Percentiles rank a stretch among this genome's conserved stretches.
phyloP scores from a whole-genome alignment of 1,140 invertebrate species.

The Drosophila malerkotliana region DNA sequence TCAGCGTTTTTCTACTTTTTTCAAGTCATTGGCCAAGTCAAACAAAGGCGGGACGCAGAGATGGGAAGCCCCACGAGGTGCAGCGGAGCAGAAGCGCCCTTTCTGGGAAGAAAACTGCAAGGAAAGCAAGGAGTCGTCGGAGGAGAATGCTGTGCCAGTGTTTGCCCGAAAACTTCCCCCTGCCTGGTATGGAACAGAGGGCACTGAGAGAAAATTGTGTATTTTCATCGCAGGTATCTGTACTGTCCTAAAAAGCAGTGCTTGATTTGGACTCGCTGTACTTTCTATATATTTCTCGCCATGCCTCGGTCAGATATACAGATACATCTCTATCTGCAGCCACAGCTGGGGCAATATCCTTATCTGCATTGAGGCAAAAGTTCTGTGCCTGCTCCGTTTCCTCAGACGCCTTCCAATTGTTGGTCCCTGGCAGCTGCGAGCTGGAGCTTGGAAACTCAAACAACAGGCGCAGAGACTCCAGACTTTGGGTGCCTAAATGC shows the following conservation, averaged over 20 bases:
- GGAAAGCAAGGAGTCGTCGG: conserved; percentile 13
- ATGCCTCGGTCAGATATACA: conserved; percentile 10
- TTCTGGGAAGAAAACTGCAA: conserved; percentile 31
- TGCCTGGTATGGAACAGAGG: conserved; percentile 11
- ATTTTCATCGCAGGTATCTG: background rate
- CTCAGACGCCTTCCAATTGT: conserved; percentile 54
- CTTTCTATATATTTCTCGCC: background rate
- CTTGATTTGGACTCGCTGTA: too few relatives aligned
- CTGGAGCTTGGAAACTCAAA: conserved; percentile 40
- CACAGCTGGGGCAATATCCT: conserved; percentile 65
- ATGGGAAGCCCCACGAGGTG: conserved; percentile 12
- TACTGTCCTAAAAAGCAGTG: background rate
- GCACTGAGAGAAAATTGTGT: conserved; percentile 5
- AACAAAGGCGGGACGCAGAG: conserved; percentile 17
- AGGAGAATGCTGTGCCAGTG: conserved; percentile 23
- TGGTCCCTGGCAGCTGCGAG: conserved; percentile 42
- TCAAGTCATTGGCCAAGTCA: conserved; percentile 46
- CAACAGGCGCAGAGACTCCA: conserved; percentile 29
- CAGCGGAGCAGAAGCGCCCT: conserved; percentile 11
- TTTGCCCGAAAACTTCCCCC: conserved; percentile 64
- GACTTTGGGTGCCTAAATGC: conserved; percentile 66
- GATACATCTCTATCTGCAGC: conserved; percentile 31
- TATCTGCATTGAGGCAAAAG: conserved; percentile 74
- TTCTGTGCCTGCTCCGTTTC: conserved; percentile 20
- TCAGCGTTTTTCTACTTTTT: conserved; percentile 20